Evolutionary conservation across 2,113 vertebrate genomes (phyloP), one percentile per base, ranked within the genome.

Genomic region (Heterochromis multidens): DNA sequence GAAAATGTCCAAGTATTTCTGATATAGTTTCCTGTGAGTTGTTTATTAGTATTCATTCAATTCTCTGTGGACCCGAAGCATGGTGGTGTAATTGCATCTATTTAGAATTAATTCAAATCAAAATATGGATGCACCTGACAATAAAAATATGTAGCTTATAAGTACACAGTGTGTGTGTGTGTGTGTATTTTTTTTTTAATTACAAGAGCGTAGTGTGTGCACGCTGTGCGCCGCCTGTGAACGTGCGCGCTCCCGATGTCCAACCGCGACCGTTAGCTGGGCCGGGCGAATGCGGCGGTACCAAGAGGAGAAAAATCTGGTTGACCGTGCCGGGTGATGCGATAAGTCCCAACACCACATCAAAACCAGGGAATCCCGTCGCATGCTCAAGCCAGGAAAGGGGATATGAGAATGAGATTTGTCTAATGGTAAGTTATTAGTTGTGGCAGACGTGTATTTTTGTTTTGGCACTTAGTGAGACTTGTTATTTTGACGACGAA

Each of bases 221-320:
- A 82, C 87, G 84, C 31, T 33, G 82, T 82, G 91, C 92, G 83
- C 72, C 56, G 4, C 85, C 82, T 63, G 65, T 86, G 72, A 13
- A 81, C 94, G 95, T 93, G 95, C 95, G 94, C 95, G 95, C 87
- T 1, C 31, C 89, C 94, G 94, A 52, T 9, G 74, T 82, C 78
- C 76, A 81, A 33, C 60, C 62, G 91, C 89, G 90, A 92, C 93
- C 92, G 94, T 91, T 93, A 95, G 89, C 94, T 21, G 77, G 87
- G 85, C 85, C 89, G 84, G 67, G 91, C 77, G 93, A 93, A 85
- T 94, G 89, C 94, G 79, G 87, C 81, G 93, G 90, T 89, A 94
- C 93, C 93, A 85, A 88, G 92, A 94, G 94, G 92, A 95, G 95
- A 93, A 92, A 90, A 85, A 94, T 87, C 91, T 92, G 94, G 92